Conservation (phyloP, 2,888 invertebrate genomes). For the Drosophila fungiperda region DNA sequence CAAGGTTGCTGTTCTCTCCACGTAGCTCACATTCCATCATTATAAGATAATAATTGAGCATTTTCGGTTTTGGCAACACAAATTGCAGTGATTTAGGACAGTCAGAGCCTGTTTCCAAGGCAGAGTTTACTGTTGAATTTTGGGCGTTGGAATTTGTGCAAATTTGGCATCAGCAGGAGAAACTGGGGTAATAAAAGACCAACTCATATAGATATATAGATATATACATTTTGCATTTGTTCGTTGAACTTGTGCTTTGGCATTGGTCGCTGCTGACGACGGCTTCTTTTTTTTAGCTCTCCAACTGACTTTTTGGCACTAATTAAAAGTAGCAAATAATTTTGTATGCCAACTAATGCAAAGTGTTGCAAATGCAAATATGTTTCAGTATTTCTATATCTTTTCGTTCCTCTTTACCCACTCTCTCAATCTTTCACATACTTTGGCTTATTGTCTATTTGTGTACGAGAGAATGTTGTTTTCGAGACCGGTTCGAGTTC, state of each 20-base stretch:
- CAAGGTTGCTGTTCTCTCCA: not conserved
- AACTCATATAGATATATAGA: slow-evolving; percentile 1
- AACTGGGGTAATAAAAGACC: slow-evolving; percentile 8
- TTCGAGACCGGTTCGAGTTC: not conserved
- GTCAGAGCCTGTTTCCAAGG: slow-evolving; percentile 1
- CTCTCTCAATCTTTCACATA: slow-evolving; percentile 13
- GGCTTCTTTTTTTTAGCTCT: slow-evolving; percentile 11
- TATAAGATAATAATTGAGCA: slow-evolving; percentile 67
- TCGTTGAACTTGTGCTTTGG: slow-evolving; percentile 50
- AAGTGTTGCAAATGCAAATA: slow-evolving; percentile 30
- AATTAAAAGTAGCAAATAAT: slow-evolving; percentile 82
- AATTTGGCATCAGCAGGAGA: slow-evolving; percentile 38
- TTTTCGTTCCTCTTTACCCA: not conserved
- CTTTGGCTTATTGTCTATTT: slow-evolving; percentile 38
- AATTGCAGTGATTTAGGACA: slow-evolving; percentile 43
- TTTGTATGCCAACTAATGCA: slow-evolving; percentile 59
- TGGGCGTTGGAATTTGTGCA: slow-evolving; percentile 36
- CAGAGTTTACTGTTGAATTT: slow-evolving; percentile 4
- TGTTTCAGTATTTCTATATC: not conserved
- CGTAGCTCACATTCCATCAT: slow-evolving; percentile 21
- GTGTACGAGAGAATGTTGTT: too few relatives aligned
- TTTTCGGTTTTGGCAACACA: slow-evolving; percentile 42
- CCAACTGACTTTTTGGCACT: slow-evolving; percentile 81
- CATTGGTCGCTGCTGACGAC: slow-evolving; percentile 3
- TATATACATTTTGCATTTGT: slow-evolving; percentile 44